Base-by-base conservation (phyloP, 1,140 invertebrate genomes). In the Ruditapes philippinarum region DNA sequence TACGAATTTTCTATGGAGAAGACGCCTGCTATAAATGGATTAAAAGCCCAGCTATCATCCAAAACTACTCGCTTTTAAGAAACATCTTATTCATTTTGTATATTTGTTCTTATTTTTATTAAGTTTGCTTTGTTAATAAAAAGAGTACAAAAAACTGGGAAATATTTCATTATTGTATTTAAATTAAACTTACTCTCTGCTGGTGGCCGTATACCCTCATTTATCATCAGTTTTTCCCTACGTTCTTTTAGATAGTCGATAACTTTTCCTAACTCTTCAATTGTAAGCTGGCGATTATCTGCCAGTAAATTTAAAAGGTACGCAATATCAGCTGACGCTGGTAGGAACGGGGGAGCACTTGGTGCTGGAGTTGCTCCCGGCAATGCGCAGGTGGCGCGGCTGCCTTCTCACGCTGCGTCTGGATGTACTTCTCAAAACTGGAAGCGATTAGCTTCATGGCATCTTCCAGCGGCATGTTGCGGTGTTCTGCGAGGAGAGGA, bases 391-490 rank as follows among this genome's bases (percentile, higher is more conserved):
- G 45, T 4, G 54, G 42, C 31, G 89, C 88, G 7, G 87, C 62
- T 22, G 85, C 79, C 78, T 94, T 94, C 49, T 93, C 93, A 25
- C 92, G 79, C 87, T 93, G 85, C n/a, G 80, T 82, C 62, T 95
- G 90, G 93, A 98, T 97, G 94, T 98, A 98, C 79, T 97, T 97
- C 78, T 97, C 97, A 96, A 98, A 99, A 95, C 98, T 98, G 28
- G 97, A 96, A 31, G 96, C 96, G 36, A 99, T 96, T 57, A 99
- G 96, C 86, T 96, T 97, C 82, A 99, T 96, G 1, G 98, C 98
- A 96, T 99, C 98, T 79, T 99, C 98, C n/a, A 98, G 93, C 0
- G 98, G 98, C 98, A 99, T 99, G 95, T 99, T 99, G 90, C 98
- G 97, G 94, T 99, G 98, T 95, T 99, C 98, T 98, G 96, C 90